phyloP scores from a whole-genome alignment of 1,140 invertebrate genomes.

The Drosophila murphyi region DNA sequence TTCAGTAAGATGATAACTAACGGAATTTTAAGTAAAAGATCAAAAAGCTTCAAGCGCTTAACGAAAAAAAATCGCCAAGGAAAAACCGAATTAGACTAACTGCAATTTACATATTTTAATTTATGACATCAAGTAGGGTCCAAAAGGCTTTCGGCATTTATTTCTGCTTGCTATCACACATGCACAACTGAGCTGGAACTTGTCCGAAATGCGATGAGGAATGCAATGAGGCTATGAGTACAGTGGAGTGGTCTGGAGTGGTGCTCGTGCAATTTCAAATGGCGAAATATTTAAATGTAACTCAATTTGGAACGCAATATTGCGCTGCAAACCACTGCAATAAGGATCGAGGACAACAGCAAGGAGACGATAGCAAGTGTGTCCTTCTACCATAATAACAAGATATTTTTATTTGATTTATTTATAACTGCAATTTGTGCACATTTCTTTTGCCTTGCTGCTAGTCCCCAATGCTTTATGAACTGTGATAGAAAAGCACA shows the following conservation, averaged over 20 bases:
- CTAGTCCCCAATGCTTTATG: constrained; percentile 33
- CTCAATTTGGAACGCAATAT: constrained; percentile 74
- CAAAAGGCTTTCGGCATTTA: neutral
- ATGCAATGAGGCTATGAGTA: neutral
- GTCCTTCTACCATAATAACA: constrained; percentile 52
- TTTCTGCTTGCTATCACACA: constrained; percentile 16
- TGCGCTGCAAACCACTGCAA: constrained; percentile 42
- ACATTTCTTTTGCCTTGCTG: constrained; percentile 72
- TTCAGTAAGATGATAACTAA: too few relatives aligned
- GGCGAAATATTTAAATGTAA: constrained; percentile 76
- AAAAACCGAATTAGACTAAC: neutral
- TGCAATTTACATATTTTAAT: constrained; percentile 4
- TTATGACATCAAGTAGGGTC: neutral
- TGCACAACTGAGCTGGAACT: constrained; percentile 26
- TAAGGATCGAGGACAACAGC: constrained; percentile 18
- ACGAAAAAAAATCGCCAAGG: neutral
- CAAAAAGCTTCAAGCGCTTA: neutral
- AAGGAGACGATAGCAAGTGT: constrained; percentile 9
- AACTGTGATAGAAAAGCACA: constrained; percentile 40
- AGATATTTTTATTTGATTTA: constrained; percentile 80
- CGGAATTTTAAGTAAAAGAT: too few relatives aligned
- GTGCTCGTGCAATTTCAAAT: constrained; percentile 41
- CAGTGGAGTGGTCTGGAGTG: neutral
- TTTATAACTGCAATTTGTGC: constrained; percentile 80
- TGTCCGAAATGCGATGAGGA: neutral